Evolutionary conservation across 2,888 invertebrate genomes (phyloP), one percentile per base, ranked within the genome.

Genomic region (Heliconius erato): DNA sequence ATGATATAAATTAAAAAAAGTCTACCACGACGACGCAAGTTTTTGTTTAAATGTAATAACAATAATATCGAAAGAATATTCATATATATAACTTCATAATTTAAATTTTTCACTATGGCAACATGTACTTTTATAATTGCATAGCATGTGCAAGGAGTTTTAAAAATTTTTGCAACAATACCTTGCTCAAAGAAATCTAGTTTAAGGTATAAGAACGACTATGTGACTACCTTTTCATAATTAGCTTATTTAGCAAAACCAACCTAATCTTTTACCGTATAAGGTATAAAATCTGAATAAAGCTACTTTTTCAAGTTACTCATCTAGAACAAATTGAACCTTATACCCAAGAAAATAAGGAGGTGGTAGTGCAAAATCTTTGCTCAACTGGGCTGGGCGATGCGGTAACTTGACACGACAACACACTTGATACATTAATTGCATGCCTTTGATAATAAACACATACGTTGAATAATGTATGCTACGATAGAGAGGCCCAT

Each of bases 371-470:
- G 7, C 63, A 63, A 78, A 78, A 68, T 68, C 44, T 49, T 44
- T 78, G 67, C 14, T 68, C 9, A 49, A 67, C 28, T 23, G 26
- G 67, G 65, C 28, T 67, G 78, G 28, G 67, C 44, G 44, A 32
- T 78, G 67, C 67, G 67, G 78, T 67, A 78, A 40, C 78, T 68
- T 68, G 78, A 78, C 32, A 78, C 77, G 77, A 78, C 67, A 67
- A 49, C 78, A 68, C 44, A 78, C 78, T 78, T 78, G 67, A 65
- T 78, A 68, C 78, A 78, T 40, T 76, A 76, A 76, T 63, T 76
- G 67, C 44, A 67, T 49, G 78, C 44, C 67, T 78, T 65, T 78
- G 78, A 67, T 78, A 78, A 67, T 67, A 63, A 76, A 63, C 59
- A 40, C 32, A 76, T 35, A 76, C 76, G 32, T 59, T 59, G 74